Evolutionary conservation across 2,888 invertebrate species (phyloP), one percentile per base, ranked within the genome.

Genomic region (Drosophila gaucha): DNA sequence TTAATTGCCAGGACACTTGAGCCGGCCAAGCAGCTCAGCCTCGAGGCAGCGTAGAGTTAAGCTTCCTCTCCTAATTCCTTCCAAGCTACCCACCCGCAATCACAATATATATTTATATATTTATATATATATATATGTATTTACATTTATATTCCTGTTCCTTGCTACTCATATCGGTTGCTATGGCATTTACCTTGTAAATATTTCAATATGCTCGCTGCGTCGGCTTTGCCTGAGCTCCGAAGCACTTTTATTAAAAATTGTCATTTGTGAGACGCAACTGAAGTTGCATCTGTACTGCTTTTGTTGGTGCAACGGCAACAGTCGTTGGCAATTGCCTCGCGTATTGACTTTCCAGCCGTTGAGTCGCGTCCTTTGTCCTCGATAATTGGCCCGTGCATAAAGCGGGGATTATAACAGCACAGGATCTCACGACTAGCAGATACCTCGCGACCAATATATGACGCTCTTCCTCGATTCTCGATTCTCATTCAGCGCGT

Each of bases 1-100:
- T 87, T 83, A 87, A 83, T 87, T 83, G 85, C 85, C 78, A 64
- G 70, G 67, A 69, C 70, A 66, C 87, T 74, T 63, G 79, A 78
- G 74, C 55, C 49, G 31, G 38, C 2, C 30, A 10, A 35, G 9
- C 47, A 33, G 39, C 18, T 35, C 46, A 31, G 39, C 24, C 47
- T 16, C 22, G n/a, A 35, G 26, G 6, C 24, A 2, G 26, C 36
- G 5, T 2, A 12, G 14, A 26, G 38, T 26, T 6, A 18, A n/a
- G 36, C 46, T 39, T 30, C 14, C 51, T 30, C 14, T 39, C 30
- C 33, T 9, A 22, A 38, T 50, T 50, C 26, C 36, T 24, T 4
- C 36, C 18, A 14, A 1, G 22, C 24, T n/a, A 10, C 18, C 3
- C 6, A 4, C n/a, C 2, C 10, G 5, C 74, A 72, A 51, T 49